Evolutionary conservation across 2,797 vertebrate genomes (phyloP), one percentile per base, ranked within the genome.

Genomic region (Argyrosomus regius): DNA sequence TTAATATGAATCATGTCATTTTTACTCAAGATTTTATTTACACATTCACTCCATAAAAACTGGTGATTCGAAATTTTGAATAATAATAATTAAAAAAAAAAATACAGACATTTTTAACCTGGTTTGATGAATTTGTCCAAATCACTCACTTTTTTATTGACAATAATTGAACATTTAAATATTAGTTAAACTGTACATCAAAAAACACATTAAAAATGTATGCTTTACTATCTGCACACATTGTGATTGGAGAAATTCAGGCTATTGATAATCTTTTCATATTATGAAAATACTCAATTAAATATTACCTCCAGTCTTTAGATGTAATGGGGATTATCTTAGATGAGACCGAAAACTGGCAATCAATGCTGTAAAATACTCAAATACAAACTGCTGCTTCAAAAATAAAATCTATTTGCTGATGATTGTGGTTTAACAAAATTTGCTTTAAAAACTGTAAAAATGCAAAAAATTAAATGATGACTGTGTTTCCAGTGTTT

Each of bases 121-220:
- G 4, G 20, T 72, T 59, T 20, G n/a, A 3, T 73, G 28, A 72
- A 13, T 81, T 84, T 66, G 52, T 56, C 24, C 12, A 78, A 72
- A 84, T 88, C 60, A 79, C 20, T 81, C 20, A 16, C 1, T 81
- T 91, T 92, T 91, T 91, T 84, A 90, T 89, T 93, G 53, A 83
- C 60, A 75, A 74, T 84, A 57, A 70, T 50, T 11, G 7, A 77
- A 78, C 43, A 82, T 79, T 24, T 49, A 52, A 75, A n/a, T 22
- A 72, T 75, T 75, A 76, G 41, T 87, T 62, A 83, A 77, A 85
- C 86, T 90, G 82, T 92, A 92, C 92, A 90, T 57, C 45, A 89
- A 17, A 81, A 67, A 69, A 14, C 5, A 45, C 13, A 4, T 59
- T 31, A 3, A 83, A 83, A 46, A 65, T 20, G 9, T 14, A 17